Percentiles rank a stretch among this genome's conserved stretches.
phyloP scores from a whole-genome alignment of 2,113 vertebrate species.

The Paradoxurus hermaphroditus region DNA sequence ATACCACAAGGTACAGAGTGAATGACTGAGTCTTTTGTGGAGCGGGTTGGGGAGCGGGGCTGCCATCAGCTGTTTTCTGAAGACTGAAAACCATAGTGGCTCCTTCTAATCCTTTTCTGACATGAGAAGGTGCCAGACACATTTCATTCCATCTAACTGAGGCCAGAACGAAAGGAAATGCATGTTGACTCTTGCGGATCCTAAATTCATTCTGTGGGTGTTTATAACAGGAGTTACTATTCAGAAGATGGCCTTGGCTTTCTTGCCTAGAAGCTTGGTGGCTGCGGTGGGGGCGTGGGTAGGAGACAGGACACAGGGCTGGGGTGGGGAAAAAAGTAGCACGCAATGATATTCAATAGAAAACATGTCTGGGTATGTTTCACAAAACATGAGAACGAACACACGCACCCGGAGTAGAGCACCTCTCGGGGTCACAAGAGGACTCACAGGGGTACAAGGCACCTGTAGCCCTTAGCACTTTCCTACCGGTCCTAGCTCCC shows the following conservation, averaged over 20 bases:
- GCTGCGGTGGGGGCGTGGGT: background rate
- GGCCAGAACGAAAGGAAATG: background rate
- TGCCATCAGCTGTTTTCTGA: too few relatives aligned
- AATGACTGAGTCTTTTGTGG: background rate
- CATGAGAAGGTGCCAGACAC: background rate
- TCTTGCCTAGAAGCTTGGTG: background rate
- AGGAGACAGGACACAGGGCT: background rate
- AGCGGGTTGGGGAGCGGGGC: fast-evolving
- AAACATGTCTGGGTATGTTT: background rate
- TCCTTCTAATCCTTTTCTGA: background rate
- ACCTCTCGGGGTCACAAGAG: background rate
- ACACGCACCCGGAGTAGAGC: background rate
- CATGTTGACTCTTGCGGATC: background rate
- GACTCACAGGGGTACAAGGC: background rate
- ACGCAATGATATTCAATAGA: background rate
- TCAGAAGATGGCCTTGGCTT: background rate
- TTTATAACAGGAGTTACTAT: background rate
- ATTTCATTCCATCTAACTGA: background rate
- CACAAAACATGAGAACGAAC: background rate
- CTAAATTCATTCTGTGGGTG: background rate
- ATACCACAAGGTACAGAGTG: background rate
- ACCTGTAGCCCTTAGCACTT: background rate
- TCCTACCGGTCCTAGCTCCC: too few relatives aligned
- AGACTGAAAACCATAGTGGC: too few relatives aligned
- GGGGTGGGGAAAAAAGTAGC: background rate